Evolutionary conservation across 2,888 invertebrate genomes (phyloP).

Genomic region (Mesodorylaimus sp.): DNA sequence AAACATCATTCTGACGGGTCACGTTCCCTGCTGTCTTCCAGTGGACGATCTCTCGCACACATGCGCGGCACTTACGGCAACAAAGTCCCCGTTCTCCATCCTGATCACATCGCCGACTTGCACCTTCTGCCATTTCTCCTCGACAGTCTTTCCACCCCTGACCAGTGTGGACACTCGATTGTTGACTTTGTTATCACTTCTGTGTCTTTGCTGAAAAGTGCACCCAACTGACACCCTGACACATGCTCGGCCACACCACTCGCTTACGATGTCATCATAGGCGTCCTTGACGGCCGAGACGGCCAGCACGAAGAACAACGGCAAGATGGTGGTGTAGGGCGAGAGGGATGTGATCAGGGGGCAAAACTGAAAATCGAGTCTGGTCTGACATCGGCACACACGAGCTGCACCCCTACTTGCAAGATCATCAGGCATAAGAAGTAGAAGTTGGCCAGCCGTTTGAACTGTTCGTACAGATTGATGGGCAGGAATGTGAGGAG

Average conservation of each 20-base stretch:
- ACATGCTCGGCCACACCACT: slow-evolving; percentile 5
- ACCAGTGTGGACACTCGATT: slow-evolving; percentile 77
- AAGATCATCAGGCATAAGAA: slow-evolving; percentile 90
- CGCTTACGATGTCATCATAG: slow-evolving; percentile 86
- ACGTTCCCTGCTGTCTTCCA: no score
- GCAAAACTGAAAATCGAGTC: slow-evolving; percentile 50
- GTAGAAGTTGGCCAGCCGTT: slow-evolving; percentile 95
- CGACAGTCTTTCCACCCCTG: slow-evolving; percentile 67
- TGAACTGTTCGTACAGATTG: slow-evolving; percentile 97
- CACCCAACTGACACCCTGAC: not conserved
- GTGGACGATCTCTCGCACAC: no score
- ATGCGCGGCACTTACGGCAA: slow-evolving; percentile 46
- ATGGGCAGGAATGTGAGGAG: slow-evolving; percentile 88
- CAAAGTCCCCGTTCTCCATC: slow-evolving; percentile 98
- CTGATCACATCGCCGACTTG: slow-evolving; percentile 95
- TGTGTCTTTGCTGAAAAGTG: slow-evolving; percentile 72
- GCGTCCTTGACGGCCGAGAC: slow-evolving; percentile 90
- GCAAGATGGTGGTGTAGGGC: slow-evolving; percentile 83
- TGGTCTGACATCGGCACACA: no score
- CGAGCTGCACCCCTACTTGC: slow-evolving; percentile 43
- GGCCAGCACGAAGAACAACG: slow-evolving; percentile 72
- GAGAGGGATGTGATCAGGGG: slow-evolving; percentile 88
- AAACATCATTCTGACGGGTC: no score
- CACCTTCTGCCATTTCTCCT: slow-evolving; percentile 52
- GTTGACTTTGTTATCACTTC: slow-evolving; percentile 93